These are phyloP conservation scores for Blennius ocellaris DNA, from an alignment of 2,113 vertebrate species.

Conservation along the genomic window DNA sequence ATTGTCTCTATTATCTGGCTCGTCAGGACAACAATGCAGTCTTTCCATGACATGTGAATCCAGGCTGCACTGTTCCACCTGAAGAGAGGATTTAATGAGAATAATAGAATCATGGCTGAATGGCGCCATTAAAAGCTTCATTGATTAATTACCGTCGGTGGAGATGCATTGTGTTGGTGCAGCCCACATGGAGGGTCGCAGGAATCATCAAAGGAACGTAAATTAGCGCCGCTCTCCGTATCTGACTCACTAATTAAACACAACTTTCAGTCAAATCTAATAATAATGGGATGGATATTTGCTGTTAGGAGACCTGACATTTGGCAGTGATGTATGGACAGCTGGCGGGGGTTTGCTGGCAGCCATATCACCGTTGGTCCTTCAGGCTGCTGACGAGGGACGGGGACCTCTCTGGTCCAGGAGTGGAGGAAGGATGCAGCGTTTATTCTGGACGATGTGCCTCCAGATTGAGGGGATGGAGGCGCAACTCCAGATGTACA, in stretches of 20 bases:
- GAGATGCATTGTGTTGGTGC: neutral
- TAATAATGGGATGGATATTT: neutral
- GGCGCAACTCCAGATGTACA: no score
- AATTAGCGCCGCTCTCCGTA: neutral
- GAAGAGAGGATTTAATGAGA: neutral
- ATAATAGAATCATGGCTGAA: neutral
- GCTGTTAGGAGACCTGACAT: neutral
- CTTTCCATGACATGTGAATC: neutral
- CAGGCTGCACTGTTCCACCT: neutral
- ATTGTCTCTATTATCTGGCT: neutral
- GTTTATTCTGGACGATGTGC: no score
- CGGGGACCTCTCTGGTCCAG: no score
- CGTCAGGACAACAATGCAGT: neutral
- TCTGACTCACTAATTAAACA: neutral
- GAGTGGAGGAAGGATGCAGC: neutral
- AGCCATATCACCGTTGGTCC: neutral
- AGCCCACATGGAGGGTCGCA: neutral
- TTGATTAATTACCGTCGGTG: neutral
- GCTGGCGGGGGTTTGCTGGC: neutral
- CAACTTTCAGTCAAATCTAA: neutral
- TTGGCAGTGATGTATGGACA: neutral
- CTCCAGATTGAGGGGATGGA: no score
- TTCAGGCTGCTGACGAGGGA: neutral
- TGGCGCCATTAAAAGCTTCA: neutral
- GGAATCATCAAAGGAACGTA: neutral